Conservation (phyloP, 2,113 vertebrate genomes). For the Sylvilagus bachmani region DNA sequence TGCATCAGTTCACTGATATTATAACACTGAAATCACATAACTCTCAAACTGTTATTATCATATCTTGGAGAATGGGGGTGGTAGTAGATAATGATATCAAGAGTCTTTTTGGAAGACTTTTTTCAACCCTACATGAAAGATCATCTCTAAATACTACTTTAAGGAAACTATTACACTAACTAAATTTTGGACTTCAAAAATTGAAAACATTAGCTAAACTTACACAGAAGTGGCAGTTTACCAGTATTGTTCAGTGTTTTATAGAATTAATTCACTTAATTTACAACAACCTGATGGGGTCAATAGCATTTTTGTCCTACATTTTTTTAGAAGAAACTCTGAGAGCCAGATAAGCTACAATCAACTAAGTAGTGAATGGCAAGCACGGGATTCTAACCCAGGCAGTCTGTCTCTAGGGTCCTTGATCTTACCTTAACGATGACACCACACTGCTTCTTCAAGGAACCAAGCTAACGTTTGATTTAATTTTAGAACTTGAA, state of each 20-base stretch:
- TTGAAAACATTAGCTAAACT: neutral
- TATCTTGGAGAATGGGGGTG: neutral
- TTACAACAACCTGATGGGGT: neutral
- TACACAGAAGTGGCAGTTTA: neutral
- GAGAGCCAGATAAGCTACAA: neutral
- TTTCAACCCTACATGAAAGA: constrained; percentile 43
- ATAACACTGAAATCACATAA: neutral
- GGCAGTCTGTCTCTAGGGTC: neutral
- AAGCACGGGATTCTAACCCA: neutral
- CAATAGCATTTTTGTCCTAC: neutral
- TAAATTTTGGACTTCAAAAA: constrained; percentile 22
- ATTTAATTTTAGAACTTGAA: neutral
- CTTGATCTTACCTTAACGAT: neutral
- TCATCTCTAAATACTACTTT: neutral
- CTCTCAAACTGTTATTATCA: neutral
- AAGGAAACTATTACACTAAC: neutral
- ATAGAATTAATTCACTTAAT: neutral
- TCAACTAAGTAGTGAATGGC: neutral
- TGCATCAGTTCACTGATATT: neutral
- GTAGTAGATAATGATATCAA: neutral
- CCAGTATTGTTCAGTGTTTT: neutral
- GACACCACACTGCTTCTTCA: neutral
- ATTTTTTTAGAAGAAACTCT: neutral
- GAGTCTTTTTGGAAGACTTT: constrained; percentile 45
- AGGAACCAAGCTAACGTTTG: neutral